Evolutionary conservation across 2,113 vertebrate species (phyloP).

Genomic region (Pantherophis guttatus): DNA sequence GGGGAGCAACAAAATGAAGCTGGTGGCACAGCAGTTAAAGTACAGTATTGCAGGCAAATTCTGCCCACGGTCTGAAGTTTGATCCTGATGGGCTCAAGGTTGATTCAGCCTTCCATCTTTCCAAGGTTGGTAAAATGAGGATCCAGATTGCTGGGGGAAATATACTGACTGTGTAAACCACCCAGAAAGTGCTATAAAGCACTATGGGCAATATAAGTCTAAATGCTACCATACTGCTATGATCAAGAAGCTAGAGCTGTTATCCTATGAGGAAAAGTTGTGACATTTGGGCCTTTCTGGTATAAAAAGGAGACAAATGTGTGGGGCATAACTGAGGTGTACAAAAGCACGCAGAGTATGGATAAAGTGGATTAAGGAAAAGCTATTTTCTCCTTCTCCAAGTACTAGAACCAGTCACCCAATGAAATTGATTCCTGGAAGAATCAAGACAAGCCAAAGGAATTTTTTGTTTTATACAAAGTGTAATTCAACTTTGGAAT

Average conservation of each 20-base stretch:
- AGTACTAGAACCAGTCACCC: neutral
- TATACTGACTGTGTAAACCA: neutral
- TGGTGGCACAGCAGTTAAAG: too few relatives aligned
- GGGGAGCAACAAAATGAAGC: neutral
- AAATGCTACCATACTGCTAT: neutral
- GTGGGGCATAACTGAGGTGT: neutral
- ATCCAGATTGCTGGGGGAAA: neutral
- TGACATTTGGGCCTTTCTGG: neutral
- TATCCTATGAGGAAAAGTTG: neutral
- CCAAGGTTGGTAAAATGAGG: too few relatives aligned
- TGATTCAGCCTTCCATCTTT: neutral
- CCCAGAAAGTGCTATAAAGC: neutral
- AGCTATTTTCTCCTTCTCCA: neutral
- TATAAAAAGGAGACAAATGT: neutral
- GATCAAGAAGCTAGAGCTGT: neutral
- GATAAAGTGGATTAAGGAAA: neutral
- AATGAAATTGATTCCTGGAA: neutral
- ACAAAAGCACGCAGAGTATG: neutral
- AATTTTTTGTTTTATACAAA: neutral
- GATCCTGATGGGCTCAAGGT: neutral
- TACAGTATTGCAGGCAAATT: neutral
- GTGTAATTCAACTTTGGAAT: neutral
- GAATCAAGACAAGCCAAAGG: neutral
- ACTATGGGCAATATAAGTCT: neutral
- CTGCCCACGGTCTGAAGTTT: neutral